Evolutionary conservation across 2,888 invertebrate species (phyloP).

Genomic region (Ariolimax columbianus): DNA sequence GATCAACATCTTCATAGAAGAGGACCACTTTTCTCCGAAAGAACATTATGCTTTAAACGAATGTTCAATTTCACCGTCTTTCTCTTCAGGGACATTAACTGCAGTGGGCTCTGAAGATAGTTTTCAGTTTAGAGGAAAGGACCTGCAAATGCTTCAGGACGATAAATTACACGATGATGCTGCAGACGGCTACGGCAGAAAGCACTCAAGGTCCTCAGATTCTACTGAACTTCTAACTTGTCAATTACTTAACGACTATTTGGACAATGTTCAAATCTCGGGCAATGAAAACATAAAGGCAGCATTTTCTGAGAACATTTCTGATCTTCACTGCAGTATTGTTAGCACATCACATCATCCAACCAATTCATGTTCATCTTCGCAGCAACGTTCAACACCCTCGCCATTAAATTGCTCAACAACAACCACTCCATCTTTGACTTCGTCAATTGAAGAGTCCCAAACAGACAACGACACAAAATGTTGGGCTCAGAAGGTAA

Average conservation of each 20-base stretch:
- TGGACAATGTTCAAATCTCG: background rate
- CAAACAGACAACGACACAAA: constrained; percentile 60
- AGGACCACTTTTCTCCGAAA: background rate
- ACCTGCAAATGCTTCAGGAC: no score
- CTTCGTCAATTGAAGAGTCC: background rate
- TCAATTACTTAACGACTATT: no score
- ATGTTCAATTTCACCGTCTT: background rate
- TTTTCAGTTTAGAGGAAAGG: no score
- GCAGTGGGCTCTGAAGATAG: background rate
- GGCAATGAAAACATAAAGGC: no score
- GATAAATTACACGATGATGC: no score
- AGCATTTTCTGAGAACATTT: background rate
- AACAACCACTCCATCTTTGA: background rate
- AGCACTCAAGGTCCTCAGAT: no score
- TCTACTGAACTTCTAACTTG: no score
- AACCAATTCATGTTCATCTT: background rate
- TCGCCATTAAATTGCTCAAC: background rate
- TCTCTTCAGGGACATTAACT: background rate
- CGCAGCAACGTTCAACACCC: background rate
- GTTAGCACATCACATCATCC: background rate
- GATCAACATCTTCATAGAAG: background rate
- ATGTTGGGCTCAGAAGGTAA: constrained; percentile 81
- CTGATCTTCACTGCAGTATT: background rate
- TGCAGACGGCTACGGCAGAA: no score
- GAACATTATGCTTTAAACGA: background rate